phyloP scores from a whole-genome alignment of 2,888 invertebrate species.

The Nemoura dubitans region DNA sequence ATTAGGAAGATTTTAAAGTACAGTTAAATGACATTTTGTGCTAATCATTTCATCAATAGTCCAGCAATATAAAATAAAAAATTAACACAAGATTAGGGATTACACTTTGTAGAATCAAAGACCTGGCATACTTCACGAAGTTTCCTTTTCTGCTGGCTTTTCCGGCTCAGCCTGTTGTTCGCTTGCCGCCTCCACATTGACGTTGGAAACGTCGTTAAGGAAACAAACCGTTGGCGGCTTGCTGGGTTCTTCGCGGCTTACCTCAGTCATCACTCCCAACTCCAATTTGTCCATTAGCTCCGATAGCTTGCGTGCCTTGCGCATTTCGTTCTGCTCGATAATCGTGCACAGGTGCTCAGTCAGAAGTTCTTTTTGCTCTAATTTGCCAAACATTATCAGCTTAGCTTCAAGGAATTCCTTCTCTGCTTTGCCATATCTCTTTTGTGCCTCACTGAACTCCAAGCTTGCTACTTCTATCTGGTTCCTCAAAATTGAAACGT shows the following conservation, averaged over 20 bases:
- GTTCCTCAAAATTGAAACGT: slow-evolving; percentile 78
- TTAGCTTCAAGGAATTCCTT: slow-evolving; percentile 82
- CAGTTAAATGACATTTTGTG: too few species aligned
- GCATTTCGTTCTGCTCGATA: slow-evolving; percentile 82
- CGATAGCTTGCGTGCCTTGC: slow-evolving; percentile 83
- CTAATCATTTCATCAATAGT: too few species aligned
- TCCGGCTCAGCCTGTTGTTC: background rate
- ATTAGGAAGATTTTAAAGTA: too few species aligned
- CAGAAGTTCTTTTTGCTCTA: slow-evolving; percentile 79
- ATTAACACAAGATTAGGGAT: too few species aligned
- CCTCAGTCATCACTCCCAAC: slow-evolving; percentile 42
- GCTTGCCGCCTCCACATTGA: background rate
- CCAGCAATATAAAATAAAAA: too few species aligned
- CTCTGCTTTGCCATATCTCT: slow-evolving; percentile 77
- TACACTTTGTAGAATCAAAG: too few species aligned
- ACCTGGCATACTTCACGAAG: background rate
- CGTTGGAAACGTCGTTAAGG: background rate
- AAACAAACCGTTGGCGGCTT: background rate
- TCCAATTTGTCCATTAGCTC: slow-evolving; percentile 70
- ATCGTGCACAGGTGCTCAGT: slow-evolving; percentile 84
- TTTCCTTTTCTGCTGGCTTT: background rate
- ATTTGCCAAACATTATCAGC: slow-evolving; percentile 75
- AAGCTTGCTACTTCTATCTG: slow-evolving; percentile 80
- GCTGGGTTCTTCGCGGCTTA: slow-evolving; percentile 20
- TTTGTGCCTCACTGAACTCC: slow-evolving; percentile 77